Evolutionary conservation across 2,888 invertebrate genomes (phyloP), one percentile per base, ranked within the genome.

Genomic region (Erebia ligea): DNA sequence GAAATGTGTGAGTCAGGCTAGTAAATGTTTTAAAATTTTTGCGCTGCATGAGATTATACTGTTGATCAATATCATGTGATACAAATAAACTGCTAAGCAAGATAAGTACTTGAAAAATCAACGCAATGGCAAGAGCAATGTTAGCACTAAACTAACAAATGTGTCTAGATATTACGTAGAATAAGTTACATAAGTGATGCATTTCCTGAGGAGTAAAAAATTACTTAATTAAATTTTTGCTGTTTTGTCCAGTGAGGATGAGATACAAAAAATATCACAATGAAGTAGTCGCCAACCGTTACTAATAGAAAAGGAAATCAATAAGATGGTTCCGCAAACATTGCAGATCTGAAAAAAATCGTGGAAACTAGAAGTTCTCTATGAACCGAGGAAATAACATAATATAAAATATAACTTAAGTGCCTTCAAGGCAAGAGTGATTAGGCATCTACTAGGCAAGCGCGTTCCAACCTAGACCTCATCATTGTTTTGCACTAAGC

Each of bases 281-380:
- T 50, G 50, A 34, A 34, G 25, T 34, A 34, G 52, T 52, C 52
- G 21, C 50, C 64, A 52, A 64, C 34, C 64, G 52, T 64, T 52
- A 34, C 64, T 64, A 65, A 65, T 19, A 65, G 42, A 65, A 65
- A 65, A 56, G 19, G 54, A 65, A 1, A 56, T 42, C 42, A 34
- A 64, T 54, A 13, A 52, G n/a, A 25, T 15, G 8, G 34, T 64
- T 50, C 25, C 64, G 34, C n/a, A 64, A 64, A 64, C 34, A 34
- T 52, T n/a, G 11, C 25, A 52, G n/a, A 19, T 17, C 42, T 42
- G 42, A 17, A 40, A 40, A 34, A 25, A 17, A 61, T 10, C 9
- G 2, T 11, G 11, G 9, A 45, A n/a, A 61, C 40, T 19, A 45
- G 17, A 61, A 61, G n/a, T 11, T 61, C 15, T 61, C 11, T 40